Conservation (phyloP, 2,888 invertebrate genomes). For the Tachystola acroxantha region DNA sequence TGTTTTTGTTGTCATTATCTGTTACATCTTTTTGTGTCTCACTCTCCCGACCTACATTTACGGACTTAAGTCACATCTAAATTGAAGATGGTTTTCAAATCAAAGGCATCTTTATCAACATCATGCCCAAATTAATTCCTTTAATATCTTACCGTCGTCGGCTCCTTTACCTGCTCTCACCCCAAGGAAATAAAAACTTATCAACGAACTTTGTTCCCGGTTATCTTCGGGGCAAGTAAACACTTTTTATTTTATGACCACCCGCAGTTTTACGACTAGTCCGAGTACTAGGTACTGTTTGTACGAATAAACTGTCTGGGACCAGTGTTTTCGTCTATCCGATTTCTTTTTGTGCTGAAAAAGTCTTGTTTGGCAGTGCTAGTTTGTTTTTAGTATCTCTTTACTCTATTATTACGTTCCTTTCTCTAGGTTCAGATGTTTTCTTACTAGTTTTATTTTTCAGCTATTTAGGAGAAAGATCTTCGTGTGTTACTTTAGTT, state of each 20-base stretch:
- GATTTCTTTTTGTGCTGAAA: conserved; percentile 8
- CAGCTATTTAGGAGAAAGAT: background rate
- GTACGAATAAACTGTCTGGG: conserved; percentile 23
- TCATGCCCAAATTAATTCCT: conserved; percentile 25
- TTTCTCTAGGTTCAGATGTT: background rate
- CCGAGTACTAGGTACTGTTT: conserved; percentile 23
- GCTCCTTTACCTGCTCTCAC: conserved; percentile 44
- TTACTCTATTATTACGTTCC: background rate
- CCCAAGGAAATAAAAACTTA: conserved; percentile 72
- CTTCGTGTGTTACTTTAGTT: too few relatives aligned
- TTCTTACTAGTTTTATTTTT: background rate
- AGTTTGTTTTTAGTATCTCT: conserved; percentile 1
- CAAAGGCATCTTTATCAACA: conserved; percentile 7
- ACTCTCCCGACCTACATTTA: too few relatives aligned
- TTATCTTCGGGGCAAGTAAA: conserved; percentile 70
- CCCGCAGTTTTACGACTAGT: conserved; percentile 52
- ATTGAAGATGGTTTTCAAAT: background rate
- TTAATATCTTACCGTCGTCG: conserved; percentile 23
- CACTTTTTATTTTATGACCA: conserved; percentile 73
- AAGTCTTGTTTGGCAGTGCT: background rate
- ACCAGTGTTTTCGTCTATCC: conserved; percentile 28
- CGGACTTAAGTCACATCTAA: background rate
- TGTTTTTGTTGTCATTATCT: background rate
- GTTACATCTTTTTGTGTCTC: background rate
- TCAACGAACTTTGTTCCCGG: conserved; percentile 66